phyloP scores from a whole-genome alignment of 1,140 invertebrate species.

The Panulirus ornatus region DNA sequence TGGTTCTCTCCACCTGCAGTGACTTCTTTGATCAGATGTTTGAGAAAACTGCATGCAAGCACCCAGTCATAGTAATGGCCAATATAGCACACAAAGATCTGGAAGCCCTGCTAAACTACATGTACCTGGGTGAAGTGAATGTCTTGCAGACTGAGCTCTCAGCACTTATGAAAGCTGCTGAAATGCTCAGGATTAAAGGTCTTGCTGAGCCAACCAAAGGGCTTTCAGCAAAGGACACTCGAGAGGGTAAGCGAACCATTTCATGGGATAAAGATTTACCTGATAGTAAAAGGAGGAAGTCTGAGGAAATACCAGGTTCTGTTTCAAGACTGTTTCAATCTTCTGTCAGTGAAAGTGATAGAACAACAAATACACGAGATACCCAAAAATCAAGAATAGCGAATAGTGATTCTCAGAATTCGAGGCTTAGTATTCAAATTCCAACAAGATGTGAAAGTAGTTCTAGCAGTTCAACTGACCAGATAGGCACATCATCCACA shows the following conservation, averaged over 20 bases:
- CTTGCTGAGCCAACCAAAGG: conserved; percentile 22
- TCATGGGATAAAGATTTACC: neutral
- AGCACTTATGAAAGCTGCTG: conserved; percentile 51
- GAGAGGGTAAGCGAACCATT: conserved; percentile 8
- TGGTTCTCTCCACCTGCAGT: conserved; percentile 64
- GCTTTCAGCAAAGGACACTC: neutral
- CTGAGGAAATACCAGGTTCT: neutral
- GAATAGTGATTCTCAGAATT: neutral
- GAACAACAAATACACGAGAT: neutral
- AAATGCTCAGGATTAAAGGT: conserved; percentile 33
- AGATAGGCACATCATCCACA: neutral
- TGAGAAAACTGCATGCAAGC: conserved; percentile 24
- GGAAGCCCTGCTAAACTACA: conserved; percentile 60
- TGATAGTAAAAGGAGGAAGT: neutral
- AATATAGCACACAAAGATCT: conserved; percentile 39
- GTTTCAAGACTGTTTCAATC: neutral
- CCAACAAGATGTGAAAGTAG: neutral
- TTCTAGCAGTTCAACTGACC: neutral
- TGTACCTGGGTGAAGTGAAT: conserved; percentile 55
- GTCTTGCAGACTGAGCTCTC: conserved; percentile 29
- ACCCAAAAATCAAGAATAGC: neutral
- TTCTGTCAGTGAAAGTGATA: neutral
- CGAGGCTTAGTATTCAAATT: neutral
- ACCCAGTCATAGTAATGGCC: conserved; percentile 46
- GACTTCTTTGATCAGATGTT: conserved; percentile 61